Evolutionary conservation across 2,888 invertebrate genomes (phyloP).

Genomic region (Dione juno): DNA sequence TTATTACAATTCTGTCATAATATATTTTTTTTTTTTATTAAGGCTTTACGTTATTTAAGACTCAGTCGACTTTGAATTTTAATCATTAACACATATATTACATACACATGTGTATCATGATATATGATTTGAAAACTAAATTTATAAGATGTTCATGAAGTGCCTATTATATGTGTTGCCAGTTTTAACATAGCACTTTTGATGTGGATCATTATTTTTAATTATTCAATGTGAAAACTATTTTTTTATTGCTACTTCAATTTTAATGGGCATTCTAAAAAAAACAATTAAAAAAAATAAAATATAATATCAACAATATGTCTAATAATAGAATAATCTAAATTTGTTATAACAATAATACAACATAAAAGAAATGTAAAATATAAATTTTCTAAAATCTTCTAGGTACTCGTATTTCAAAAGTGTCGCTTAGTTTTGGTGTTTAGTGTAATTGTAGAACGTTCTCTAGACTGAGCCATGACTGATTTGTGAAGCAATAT

Average conservation of each 20-base stretch:
- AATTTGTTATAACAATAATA: not conserved
- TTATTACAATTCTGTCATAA: constrained; percentile 5
- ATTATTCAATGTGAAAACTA: not conserved
- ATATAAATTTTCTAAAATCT: not conserved
- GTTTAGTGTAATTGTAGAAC: constrained; percentile 43
- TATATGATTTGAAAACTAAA: constrained; percentile 13
- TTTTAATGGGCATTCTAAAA: not conserved
- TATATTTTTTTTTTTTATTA: constrained; percentile 6
- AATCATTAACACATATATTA: constrained; percentile 7
- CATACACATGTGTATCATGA: too few species aligned
- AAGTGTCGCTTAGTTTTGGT: constrained; percentile 35
- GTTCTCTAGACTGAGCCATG: constrained; percentile 75
- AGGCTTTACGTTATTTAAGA: constrained; percentile 17
- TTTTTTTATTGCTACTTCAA: not conserved
- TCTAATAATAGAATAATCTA: not conserved
- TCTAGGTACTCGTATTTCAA: not conserved
- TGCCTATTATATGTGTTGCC: constrained; percentile 36
- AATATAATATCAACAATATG: not conserved
- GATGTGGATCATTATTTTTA: constrained; percentile 12
- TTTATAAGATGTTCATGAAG: constrained; percentile 28
- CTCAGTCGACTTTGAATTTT: constrained; percentile 16
- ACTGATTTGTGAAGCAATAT: constrained; percentile 82
- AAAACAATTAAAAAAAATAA: too few species aligned
- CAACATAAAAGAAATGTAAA: not conserved
- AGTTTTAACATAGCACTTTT: constrained; percentile 10